These are phyloP conservation scores for Palaemon carinicauda DNA, from an alignment of 1,140 invertebrate genomes.

Conservation along the genomic window DNA sequence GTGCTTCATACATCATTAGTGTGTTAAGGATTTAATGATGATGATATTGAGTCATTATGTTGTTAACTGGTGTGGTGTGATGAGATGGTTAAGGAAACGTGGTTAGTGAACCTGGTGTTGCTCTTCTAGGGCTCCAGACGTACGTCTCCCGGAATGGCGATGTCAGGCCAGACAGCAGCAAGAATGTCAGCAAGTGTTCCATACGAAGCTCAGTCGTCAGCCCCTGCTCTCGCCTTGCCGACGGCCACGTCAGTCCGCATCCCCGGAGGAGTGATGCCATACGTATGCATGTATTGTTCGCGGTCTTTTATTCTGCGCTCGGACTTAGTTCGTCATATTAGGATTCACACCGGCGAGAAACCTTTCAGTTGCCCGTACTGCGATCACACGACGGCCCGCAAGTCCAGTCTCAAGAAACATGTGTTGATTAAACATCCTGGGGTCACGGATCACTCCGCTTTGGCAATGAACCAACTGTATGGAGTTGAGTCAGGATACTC, in stretches of 20 bases:
- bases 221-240: neutral
- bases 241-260: neutral
- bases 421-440: slow-evolving; percentile 33
- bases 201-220: neutral
- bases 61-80: neutral
- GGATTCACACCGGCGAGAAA: slow-evolving; percentile 47
- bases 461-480: neutral
- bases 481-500: neutral
- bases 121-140: slow-evolving; percentile 35
- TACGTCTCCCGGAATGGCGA: neutral
- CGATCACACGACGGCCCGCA: slow-evolving; percentile 38
- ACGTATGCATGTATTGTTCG: slow-evolving; percentile 43
- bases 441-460: neutral
- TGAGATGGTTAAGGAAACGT: neutral
- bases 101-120: slow-evolving; percentile 38
- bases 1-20: neutral
- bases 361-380: slow-evolving; percentile 41
- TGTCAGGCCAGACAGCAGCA: neutral
- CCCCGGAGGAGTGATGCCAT: slow-evolving; percentile 3
- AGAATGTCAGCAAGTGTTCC: neutral
- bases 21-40: neutral
- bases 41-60: neutral
- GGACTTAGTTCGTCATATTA: slow-evolving; percentile 40
- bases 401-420: slow-evolving; percentile 48
- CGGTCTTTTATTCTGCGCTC: slow-evolving; percentile 39